Percentiles rank a stretch among this genome's conserved stretches.
Conservation (phyloP, 2,113 vertebrate species). For the Cyprinus carpio region DNA sequence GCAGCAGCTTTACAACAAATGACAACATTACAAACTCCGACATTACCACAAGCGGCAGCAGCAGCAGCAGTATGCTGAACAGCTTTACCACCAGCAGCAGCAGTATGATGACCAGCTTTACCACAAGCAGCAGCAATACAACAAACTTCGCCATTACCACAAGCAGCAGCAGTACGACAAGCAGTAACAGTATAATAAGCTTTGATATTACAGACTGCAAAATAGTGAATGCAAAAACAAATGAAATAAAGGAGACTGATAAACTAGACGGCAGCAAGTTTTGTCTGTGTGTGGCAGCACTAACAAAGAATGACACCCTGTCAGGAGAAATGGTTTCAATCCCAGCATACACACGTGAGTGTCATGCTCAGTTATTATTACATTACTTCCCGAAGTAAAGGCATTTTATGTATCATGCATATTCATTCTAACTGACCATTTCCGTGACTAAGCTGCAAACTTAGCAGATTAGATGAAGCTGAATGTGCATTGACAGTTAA, state of each 20-base stretch:
- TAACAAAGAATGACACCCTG: background rate
- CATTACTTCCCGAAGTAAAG: background rate
- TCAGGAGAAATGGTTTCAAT: slow-evolving; percentile 12
- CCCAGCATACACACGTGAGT: slow-evolving; percentile 47
- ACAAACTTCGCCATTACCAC: background rate
- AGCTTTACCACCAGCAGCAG: background rate
- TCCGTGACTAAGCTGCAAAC: background rate
- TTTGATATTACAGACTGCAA: background rate
- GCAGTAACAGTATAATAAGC: background rate
- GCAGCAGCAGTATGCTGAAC: background rate
- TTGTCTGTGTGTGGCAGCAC: slow-evolving; percentile 15
- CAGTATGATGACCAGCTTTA: too few relatives aligned
- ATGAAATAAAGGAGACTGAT: too few relatives aligned
- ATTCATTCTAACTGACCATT: background rate
- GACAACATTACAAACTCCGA: background rate
- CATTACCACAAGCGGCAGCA: background rate
- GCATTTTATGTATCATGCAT: background rate
- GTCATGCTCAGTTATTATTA: background rate
- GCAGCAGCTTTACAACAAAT: background rate
- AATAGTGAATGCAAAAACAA: too few relatives aligned
- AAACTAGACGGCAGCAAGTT: background rate
- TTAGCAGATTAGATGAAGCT: background rate
- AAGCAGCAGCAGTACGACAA: background rate
- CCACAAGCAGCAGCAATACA: too few relatives aligned
- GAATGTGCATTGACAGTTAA: background rate